A percentile compares a stretch with the other conserved stretches of the same genome.
phyloP scores from a whole-genome alignment of 53 echinoderm and acorn worm genomes.

The Zoroaster sp. region DNA sequence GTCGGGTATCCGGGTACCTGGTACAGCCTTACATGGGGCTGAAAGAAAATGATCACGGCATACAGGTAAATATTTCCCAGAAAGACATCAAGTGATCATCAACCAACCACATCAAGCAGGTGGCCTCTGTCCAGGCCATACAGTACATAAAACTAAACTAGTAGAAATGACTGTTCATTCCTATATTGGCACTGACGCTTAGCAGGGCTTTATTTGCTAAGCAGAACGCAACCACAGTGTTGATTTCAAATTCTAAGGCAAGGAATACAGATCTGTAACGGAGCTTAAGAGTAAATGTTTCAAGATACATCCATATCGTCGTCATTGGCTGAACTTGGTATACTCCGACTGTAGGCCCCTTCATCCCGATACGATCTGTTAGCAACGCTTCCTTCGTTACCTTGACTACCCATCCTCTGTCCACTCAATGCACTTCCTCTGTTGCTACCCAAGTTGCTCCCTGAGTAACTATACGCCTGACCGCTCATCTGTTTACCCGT shows the following conservation, averaged over 20 bases:
- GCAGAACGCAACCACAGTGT: background rate
- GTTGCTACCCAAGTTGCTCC: background rate
- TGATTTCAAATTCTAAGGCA: background rate
- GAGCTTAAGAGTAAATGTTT: background rate
- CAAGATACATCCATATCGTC: constrained; percentile 11
- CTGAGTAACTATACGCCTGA: background rate
- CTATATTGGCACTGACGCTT: no score
- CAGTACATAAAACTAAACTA: no score
- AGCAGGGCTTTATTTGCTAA: background rate
- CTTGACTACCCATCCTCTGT: background rate
- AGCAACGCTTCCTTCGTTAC: background rate
- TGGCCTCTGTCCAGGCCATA: no score
- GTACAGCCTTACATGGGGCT: no score
- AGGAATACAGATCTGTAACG: background rate
- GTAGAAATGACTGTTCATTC: no score
- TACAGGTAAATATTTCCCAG: no score
- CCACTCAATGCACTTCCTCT: background rate
- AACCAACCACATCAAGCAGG: no score
- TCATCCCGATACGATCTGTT: background rate
- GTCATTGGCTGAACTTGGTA: background rate
- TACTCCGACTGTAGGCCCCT: background rate
- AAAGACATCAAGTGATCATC: no score
- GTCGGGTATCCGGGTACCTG: no score
- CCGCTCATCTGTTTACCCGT: constrained; percentile 2
- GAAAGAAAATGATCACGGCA: no score